Evolutionary conservation across 2,797 vertebrate species (phyloP), one percentile per base, ranked within the genome.

Genomic region (Microctenopoma stevenorrisi): DNA sequence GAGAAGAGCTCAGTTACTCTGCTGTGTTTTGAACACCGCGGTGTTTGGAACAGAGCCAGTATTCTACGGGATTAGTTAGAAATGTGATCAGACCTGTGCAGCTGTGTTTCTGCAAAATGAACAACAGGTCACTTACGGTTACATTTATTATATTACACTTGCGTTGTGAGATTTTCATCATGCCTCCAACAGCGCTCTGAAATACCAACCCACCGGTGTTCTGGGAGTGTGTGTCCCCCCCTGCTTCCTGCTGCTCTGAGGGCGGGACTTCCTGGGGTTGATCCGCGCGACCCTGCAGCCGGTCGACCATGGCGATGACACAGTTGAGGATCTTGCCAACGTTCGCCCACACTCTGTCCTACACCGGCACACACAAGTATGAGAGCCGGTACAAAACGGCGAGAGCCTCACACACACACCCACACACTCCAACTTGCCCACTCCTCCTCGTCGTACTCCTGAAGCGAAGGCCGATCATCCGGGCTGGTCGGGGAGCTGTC

Each of bases 311-410:
- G 37, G 91, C 94, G 44, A 97, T 93, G 78, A 99, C 90, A 55
- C 95, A 97, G 91, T 95, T 96, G 73, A 98, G 92, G 80, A 96
- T 96, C 86, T 95, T 96, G 13, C 95, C 96, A 40, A 98, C 94
- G 0, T 93, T 97, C 35, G 92, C 94, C 97, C 96, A 98, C 68
- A 94, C 93, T 70, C 94, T 96, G 87, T 98, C 97, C 97, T 98
- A 79, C 54, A 93, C 78, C 93, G 68, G 77, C 79, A 53, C 49
- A 67, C 42, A 64, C 7, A 52, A n/a, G 61, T 42, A 48, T 42
- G 52, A 16, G 44, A 52, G 51, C n/a, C 10, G 1, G 9, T 0
- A 4, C 26, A n/a, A 3, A 7, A 1, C 37, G 0, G 3, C 5
- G 9, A 0, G 4, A 58, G 46, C 11, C 26, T 52, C 9, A 63